phyloP scores from a whole-genome alignment of 2,888 invertebrate genomes.

The Drosophila percnosoma region DNA sequence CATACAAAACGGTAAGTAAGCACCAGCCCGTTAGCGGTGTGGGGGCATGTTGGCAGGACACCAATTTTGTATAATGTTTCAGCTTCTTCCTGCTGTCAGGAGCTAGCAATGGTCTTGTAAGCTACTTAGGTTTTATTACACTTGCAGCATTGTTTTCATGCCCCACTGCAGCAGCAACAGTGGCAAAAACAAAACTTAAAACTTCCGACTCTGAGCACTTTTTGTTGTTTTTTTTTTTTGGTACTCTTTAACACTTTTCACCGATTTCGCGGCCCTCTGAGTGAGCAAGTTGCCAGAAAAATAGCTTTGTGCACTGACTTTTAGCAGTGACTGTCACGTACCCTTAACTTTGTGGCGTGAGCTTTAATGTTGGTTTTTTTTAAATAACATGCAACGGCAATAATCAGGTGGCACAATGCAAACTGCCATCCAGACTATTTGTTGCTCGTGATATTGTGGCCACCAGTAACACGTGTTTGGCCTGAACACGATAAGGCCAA shows the following conservation, averaged over 20 bases:
- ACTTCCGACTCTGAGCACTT: conserved; percentile 17
- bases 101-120: conserved; percentile 71
- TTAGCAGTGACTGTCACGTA: conserved; percentile 22
- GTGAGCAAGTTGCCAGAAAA: conserved; percentile 50
- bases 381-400: conserved; percentile 49
- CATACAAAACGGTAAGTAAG: conserved; percentile 65
- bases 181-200: conserved; percentile 4
- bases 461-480: conserved; percentile 53
- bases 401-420: conserved; percentile 52
- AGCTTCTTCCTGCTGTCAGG: conserved; percentile 22
- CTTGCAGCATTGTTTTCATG: conserved; percentile 78
- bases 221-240: conserved; percentile 17
- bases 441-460: conserved; percentile 39
- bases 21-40: conserved; percentile 26
- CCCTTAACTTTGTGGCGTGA: conserved; percentile 13
- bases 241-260: conserved; percentile 22
- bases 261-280: conserved; percentile 41
- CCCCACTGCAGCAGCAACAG: conserved; percentile 33
- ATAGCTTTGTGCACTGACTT: conserved; percentile 19
- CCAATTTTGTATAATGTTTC: conserved; percentile 73
- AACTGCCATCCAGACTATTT: conserved; percentile 8
- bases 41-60: conserved; percentile 31
- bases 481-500: conserved; percentile 65
- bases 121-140: conserved; percentile 81
- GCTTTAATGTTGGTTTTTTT: conserved; percentile 49